These are phyloP conservation scores for Holacanthus passer DNA, from an alignment of 2,113 vertebrate species.

Conservation along the genomic window DNA sequence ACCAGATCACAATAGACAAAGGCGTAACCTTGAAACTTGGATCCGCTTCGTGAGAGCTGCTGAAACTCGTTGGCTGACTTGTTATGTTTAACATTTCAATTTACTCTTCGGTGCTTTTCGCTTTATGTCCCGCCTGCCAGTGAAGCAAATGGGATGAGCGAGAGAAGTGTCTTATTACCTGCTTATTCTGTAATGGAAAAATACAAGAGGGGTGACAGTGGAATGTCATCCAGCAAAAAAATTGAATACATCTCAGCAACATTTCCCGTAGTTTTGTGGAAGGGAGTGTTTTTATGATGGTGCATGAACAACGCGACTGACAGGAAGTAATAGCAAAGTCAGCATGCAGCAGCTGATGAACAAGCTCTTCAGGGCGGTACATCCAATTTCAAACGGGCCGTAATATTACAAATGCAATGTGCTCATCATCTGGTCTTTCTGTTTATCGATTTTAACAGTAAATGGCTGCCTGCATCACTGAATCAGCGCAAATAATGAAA, in stretches of 20 bases:
- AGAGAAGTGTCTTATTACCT: slow-evolving; percentile 58
- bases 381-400: slow-evolving; percentile 6
- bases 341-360: slow-evolving; percentile 21
- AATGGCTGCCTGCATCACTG: neutral
- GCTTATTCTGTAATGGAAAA: slow-evolving; percentile 53
- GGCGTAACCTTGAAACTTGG: slow-evolving; percentile 39
- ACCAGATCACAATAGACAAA: slow-evolving; percentile 49
- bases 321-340: slow-evolving; percentile 41
- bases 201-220: slow-evolving; percentile 35
- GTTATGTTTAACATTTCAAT: slow-evolving; percentile 68
- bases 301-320: slow-evolving; percentile 14
- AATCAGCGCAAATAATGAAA: slow-evolving; percentile 37
- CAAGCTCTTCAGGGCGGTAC: neutral
- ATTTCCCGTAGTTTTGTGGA: neutral
- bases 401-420: slow-evolving; percentile 32
- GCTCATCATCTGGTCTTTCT: slow-evolving; percentile 25
- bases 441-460: slow-evolving; percentile 20
- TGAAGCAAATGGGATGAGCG: slow-evolving; percentile 36
- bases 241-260: slow-evolving; percentile 5
- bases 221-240: slow-evolving; percentile 28
- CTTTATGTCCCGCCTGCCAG: slow-evolving; percentile 16
- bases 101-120: slow-evolving; percentile 41
- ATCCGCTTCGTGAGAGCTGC: slow-evolving; percentile 34
- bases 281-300: neutral
- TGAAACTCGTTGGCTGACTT: slow-evolving; percentile 55